Percentiles rank a stretch among this genome's conserved stretches.
Evolutionary conservation across 1,140 invertebrate genomes (phyloP).

Genomic region (Bombus balteatus): DNA sequence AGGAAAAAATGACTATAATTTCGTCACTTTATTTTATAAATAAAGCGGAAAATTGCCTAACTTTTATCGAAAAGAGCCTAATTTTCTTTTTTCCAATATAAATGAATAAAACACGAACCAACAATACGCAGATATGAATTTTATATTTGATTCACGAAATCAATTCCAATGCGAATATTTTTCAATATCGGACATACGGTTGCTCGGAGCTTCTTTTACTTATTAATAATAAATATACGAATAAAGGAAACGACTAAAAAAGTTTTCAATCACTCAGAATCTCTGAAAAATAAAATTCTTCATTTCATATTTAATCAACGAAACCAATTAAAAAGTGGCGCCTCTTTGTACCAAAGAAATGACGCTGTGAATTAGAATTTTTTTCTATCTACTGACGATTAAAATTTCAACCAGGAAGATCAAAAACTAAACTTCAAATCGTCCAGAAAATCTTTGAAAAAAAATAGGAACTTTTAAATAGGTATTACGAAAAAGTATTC

Average conservation of each 20-base stretch:
- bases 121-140: background rate
- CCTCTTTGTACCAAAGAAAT: background rate
- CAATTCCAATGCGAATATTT: background rate
- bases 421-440: background rate
- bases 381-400: background rate
- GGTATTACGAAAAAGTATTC: background rate
- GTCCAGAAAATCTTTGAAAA: background rate
- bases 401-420: background rate
- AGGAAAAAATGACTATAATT: background rate
- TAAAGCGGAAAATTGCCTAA: background rate
- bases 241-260: background rate
- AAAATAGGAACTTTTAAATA: background rate
- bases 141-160: background rate
- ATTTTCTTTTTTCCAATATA: background rate
- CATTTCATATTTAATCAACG: background rate
- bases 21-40: background rate
- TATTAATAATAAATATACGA: background rate
- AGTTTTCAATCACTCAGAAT: background rate
- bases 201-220: background rate
- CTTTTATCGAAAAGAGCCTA: background rate
- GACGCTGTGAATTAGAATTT: conserved; percentile 6
- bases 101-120: background rate
- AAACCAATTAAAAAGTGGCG: background rate
- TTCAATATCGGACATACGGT: background rate
- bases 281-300: conserved; percentile 4